These are phyloP conservation scores for Amniataba percoides DNA, from an alignment of 2,797 vertebrate genomes.

Conservation along the genomic window DNA sequence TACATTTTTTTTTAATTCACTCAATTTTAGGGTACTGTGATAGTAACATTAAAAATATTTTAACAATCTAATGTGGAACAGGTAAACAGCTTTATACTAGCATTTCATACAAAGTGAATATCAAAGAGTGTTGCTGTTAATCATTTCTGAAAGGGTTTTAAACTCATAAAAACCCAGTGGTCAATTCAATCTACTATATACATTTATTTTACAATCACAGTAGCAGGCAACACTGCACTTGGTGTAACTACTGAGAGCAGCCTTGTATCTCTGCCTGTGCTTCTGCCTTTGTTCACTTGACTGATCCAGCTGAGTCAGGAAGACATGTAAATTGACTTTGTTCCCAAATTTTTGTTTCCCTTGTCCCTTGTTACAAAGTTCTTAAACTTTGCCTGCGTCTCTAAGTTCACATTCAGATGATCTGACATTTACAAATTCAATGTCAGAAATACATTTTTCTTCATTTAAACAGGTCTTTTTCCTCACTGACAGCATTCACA, in stretches of 20 bases:
- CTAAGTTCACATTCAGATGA: constrained; percentile 18
- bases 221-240: constrained; percentile 31
- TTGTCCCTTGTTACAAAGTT: background rate
- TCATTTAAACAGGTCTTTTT: background rate
- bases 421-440: constrained; percentile 4
- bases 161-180: constrained; percentile 30
- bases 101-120: constrained; percentile 46
- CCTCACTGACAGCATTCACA: constrained; percentile 3
- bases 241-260: constrained; percentile 44
- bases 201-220: constrained; percentile 69
- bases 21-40: constrained; percentile 29
- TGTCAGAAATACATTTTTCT: constrained; percentile 16
- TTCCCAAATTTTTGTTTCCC: background rate
- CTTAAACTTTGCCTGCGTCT: background rate
- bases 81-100: constrained; percentile 53
- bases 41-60: constrained; percentile 51
- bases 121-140: constrained; percentile 38
- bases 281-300: constrained; percentile 27
- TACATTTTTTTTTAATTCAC: constrained; percentile 22
- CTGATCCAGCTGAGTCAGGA: background rate
- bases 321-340: constrained; percentile 19
- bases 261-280: background rate
- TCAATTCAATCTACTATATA: constrained; percentile 63
- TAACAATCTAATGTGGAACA: constrained; percentile 45
- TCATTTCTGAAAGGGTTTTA: constrained; percentile 35